Percentiles rank a stretch among this genome's conserved stretches.
phyloP scores from a whole-genome alignment of 1,140 invertebrate species.

The Neoseiulus cucumeris region DNA sequence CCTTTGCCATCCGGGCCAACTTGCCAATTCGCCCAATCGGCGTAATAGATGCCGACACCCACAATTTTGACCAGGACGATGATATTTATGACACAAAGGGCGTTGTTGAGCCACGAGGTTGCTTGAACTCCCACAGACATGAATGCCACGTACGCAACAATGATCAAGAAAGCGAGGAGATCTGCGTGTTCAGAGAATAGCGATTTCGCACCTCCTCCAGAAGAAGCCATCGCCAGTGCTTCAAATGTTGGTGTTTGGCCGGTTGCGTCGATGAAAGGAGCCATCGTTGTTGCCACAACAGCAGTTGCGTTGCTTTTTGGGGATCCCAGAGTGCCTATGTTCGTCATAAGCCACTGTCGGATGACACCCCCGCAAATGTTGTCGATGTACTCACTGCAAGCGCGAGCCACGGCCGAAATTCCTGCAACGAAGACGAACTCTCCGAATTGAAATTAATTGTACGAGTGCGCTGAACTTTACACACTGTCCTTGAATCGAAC shows the following conservation, averaged over 20 bases:
- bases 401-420: constrained; percentile 56
- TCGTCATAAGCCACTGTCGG: not conserved
- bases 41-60: constrained; percentile 53
- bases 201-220: constrained; percentile 22
- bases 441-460: too few relatives aligned
- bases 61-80: constrained; percentile 37
- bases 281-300: too few relatives aligned
- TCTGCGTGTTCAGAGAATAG: constrained; percentile 34
- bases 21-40: constrained; percentile 58
- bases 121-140: constrained; percentile 58
- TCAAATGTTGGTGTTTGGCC: too few relatives aligned
- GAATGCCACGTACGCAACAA: constrained; percentile 24
- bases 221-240: too few relatives aligned
- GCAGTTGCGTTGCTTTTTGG: too few relatives aligned
- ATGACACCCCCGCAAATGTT: constrained; percentile 43
- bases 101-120: constrained; percentile 59
- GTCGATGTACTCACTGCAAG: constrained; percentile 80
- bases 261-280: too few relatives aligned
- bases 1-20: constrained; percentile 26
- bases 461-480: too few relatives aligned
- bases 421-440: not conserved
- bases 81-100: constrained; percentile 44
- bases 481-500: too few relatives aligned
- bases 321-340: not conserved
- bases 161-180: constrained; percentile 21